Evolutionary conservation across 2,113 vertebrate genomes (phyloP).

Genomic region (Hemichromis elongatus): DNA sequence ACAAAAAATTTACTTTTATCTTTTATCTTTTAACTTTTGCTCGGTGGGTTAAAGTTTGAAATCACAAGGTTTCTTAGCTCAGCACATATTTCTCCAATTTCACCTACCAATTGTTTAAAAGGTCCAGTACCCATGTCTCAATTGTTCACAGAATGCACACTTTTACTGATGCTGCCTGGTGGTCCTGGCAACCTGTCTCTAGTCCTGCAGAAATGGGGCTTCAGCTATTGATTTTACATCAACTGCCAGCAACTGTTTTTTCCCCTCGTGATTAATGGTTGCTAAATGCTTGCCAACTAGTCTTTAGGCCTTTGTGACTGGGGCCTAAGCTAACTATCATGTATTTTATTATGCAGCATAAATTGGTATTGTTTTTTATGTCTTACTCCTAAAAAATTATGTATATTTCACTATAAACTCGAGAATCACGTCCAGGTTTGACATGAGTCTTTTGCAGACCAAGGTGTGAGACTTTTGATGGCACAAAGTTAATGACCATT

Average conservation of each 20-base stretch:
- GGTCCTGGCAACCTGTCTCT: background rate
- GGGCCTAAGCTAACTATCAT: background rate
- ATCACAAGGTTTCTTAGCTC: background rate
- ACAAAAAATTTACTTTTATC: background rate
- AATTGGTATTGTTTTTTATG: background rate
- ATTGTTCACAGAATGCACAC: background rate
- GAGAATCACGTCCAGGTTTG: background rate
- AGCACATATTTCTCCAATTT: background rate
- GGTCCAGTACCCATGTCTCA: background rate
- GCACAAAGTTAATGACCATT: background rate
- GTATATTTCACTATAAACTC: background rate
- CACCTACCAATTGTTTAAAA: background rate
- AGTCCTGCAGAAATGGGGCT: background rate
- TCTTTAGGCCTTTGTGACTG: background rate
- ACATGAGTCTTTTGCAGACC: background rate
- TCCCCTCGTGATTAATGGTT: background rate
- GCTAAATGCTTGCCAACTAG: background rate
- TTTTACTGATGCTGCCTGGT: background rate
- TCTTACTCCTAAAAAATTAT: background rate
- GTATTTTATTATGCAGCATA: background rate
- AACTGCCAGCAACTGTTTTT: background rate
- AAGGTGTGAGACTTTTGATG: background rate
- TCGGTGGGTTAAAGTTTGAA: background rate
- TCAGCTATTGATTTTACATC: background rate
- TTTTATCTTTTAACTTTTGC: too few species aligned